Evolutionary conservation across 2,113 vertebrate genomes (phyloP).

Genomic region (Aix galericulata): DNA sequence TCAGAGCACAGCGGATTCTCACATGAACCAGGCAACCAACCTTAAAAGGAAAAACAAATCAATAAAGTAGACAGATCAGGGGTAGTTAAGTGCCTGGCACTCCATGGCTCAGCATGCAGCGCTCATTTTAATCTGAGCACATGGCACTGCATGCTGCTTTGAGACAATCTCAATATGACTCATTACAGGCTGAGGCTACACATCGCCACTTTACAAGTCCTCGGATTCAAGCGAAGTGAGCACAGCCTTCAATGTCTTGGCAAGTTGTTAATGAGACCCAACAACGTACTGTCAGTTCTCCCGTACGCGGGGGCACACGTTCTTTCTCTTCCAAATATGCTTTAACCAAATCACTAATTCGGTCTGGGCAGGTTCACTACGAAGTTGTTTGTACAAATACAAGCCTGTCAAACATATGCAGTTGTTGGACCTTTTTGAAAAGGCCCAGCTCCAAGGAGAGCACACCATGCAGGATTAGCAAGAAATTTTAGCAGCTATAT

Average conservation of each 20-base stretch:
- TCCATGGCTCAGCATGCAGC: neutral
- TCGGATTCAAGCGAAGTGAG: neutral
- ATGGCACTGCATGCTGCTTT: slow-evolving; percentile 13
- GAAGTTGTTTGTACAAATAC: neutral
- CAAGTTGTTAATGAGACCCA: neutral
- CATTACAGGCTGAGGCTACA: neutral
- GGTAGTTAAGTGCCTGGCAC: slow-evolving; percentile 11
- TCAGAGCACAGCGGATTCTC: slow-evolving; percentile 2
- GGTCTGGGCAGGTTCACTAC: neutral
- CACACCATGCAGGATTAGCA: neutral
- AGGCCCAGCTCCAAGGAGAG: neutral
- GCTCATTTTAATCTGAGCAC: slow-evolving; percentile 36
- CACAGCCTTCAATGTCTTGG: neutral
- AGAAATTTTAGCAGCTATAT: neutral
- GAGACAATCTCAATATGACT: slow-evolving; percentile 26
- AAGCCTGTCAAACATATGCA: neutral
- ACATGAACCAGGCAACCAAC: neutral
- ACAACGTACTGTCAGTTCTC: neutral
- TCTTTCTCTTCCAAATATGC: neutral
- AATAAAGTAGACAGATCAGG: slow-evolving; percentile 4
- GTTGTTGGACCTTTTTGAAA: neutral
- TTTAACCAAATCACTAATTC: neutral
- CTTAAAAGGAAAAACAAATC: slow-evolving; percentile 31
- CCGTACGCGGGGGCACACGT: neutral
- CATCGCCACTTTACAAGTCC: neutral